phyloP scores from a whole-genome alignment of 2,113 vertebrate genomes.

The Caloenas nicobarica region DNA sequence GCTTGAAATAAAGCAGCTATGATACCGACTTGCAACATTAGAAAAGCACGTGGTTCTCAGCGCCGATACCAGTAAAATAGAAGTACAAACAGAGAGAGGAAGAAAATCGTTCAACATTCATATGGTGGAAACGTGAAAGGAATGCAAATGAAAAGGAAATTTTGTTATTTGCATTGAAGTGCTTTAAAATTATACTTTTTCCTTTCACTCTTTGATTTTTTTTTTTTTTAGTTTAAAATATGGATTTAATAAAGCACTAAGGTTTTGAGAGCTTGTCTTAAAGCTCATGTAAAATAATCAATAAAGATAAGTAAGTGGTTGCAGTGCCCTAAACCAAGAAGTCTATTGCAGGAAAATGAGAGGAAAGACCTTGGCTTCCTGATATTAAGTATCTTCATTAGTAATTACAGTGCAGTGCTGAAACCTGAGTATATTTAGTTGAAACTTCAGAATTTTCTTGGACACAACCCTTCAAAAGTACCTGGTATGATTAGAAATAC shows the following conservation, averaged over 20 bases:
- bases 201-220: no score
- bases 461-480: background rate
- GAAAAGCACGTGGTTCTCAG: background rate
- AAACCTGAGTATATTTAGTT: background rate
- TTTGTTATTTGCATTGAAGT: background rate
- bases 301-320: background rate
- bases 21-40: background rate
- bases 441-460: background rate
- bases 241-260: background rate
- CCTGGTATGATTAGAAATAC: background rate
- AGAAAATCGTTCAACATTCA: background rate
- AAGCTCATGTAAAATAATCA: background rate
- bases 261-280: background rate
- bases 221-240: no score
- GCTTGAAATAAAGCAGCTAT: background rate
- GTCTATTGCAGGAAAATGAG: background rate
- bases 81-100: background rate
- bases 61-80: background rate
- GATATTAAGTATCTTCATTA: constrained; percentile 35
- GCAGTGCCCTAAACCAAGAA: background rate
- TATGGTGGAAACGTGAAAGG: background rate
- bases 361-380: constrained; percentile 13
- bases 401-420: constrained; percentile 10
- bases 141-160: background rate
- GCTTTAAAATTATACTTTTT: background rate